Conservation (phyloP, 1,140 invertebrate genomes). For the Limonius californicus region DNA sequence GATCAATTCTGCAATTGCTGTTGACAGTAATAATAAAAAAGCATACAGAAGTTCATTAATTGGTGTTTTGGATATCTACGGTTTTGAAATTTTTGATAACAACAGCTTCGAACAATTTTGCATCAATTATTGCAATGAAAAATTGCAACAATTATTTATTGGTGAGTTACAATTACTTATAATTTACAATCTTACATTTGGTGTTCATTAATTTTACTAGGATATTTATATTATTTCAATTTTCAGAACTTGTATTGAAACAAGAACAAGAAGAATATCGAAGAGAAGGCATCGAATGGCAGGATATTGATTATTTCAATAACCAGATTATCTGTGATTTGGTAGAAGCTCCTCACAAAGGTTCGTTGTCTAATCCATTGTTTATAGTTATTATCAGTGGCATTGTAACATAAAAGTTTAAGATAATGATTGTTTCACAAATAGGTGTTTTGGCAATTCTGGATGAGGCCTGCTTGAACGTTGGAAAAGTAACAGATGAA, state of each 20-base stretch:
- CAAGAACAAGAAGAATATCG: slow-evolving; percentile 96
- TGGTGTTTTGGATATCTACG: slow-evolving; percentile 95
- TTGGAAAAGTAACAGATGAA: slow-evolving; percentile 89
- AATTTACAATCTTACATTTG: no score
- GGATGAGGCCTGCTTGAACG: slow-evolving; percentile 92
- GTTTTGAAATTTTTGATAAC: slow-evolving; percentile 94
- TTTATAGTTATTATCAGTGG: no score
- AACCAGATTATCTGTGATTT: slow-evolving; percentile 92
- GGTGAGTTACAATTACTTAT: no score
- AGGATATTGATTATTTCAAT: slow-evolving; percentile 87
- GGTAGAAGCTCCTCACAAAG: slow-evolving; percentile 85
- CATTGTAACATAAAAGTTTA: no score
- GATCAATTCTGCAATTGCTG: slow-evolving; percentile 82
- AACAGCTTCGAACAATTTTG: slow-evolving; percentile 95
- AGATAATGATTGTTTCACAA: slow-evolving; percentile 4
- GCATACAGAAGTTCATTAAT: slow-evolving; percentile 80
- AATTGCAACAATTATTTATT: slow-evolving; percentile 94
- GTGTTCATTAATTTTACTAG: no score
- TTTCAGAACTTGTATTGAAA: slow-evolving; percentile 84
- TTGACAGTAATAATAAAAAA: slow-evolving; percentile 52
- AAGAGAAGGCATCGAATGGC: slow-evolving; percentile 88
- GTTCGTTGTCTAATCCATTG: not conserved
- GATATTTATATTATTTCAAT: slow-evolving; percentile 2
- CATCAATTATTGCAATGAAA: slow-evolving; percentile 97
- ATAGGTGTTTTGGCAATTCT: slow-evolving; percentile 81